These are phyloP conservation scores for Calcarius lapponicus DNA, from an alignment of 2,797 vertebrate genomes.

Conservation along the genomic window DNA sequence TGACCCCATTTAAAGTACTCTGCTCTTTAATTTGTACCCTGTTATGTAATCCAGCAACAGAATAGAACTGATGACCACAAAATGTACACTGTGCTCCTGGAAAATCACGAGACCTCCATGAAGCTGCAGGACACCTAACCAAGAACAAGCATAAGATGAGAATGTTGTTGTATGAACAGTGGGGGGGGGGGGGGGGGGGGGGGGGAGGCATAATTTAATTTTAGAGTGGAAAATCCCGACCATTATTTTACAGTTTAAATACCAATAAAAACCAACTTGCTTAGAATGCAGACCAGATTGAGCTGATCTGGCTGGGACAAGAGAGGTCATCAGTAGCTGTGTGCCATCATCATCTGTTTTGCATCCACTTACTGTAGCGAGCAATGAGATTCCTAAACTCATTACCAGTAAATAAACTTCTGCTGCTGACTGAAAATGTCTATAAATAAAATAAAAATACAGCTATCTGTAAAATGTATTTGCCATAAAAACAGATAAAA, in stretches of 20 bases:
- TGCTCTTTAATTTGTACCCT: constrained; percentile 48
- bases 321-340: constrained; percentile 71
- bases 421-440: constrained; percentile 57
- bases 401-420: constrained; percentile 68
- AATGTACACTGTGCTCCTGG: constrained; percentile 45
- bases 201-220: constrained; percentile 23
- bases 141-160: not conserved
- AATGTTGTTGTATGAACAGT: not conserved
- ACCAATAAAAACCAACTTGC: constrained; percentile 61
- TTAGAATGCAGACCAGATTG: constrained; percentile 54
- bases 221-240: constrained; percentile 38
- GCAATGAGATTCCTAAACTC: constrained; percentile 56
- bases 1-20: not conserved
- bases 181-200: too few species aligned
- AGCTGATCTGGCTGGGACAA: constrained; percentile 55
- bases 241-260: constrained; percentile 63
- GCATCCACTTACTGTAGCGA: constrained; percentile 48
- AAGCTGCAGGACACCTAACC: constrained; percentile 16
- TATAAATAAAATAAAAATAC: constrained; percentile 59
- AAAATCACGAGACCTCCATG: constrained; percentile 23
- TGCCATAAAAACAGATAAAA: constrained; percentile 55
- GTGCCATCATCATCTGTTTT: constrained; percentile 68
- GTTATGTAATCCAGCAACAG: constrained; percentile 8
- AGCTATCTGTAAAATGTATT: constrained; percentile 52
- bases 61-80: constrained; percentile 36